phyloP scores from a whole-genome alignment of 2,888 invertebrate genomes.

The Shargacucullia verbasci region DNA sequence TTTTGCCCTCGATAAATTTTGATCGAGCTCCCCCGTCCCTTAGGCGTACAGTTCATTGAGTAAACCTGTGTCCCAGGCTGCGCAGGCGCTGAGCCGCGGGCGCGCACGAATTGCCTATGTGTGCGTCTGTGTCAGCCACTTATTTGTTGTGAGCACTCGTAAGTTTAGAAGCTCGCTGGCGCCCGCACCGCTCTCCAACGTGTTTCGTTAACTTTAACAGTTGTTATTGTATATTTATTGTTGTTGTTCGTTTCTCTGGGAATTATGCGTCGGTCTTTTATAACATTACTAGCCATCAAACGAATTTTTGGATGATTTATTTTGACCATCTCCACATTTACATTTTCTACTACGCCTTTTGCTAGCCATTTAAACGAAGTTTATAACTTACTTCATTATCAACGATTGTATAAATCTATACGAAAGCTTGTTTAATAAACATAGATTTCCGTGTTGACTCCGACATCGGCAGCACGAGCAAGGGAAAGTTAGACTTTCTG shows the following conservation, averaged over 20 bases:
- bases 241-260: conserved; percentile 61
- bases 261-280: conserved; percentile 49
- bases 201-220: conserved; percentile 77
- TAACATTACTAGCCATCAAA: conserved; percentile 40
- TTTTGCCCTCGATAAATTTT: conserved; percentile 41
- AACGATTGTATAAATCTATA: conserved; percentile 50
- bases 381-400: conserved; percentile 38
- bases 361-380: conserved; percentile 27
- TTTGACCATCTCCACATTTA: conserved; percentile 20
- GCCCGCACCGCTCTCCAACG: conserved; percentile 69
- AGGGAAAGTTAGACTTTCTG: conserved; percentile 81
- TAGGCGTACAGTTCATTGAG: conserved; percentile 78
- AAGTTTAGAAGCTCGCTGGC: conserved; percentile 73
- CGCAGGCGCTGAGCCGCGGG: conserved; percentile 69
- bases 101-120: conserved; percentile 64
- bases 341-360: conserved; percentile 4
- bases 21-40: conserved; percentile 58
- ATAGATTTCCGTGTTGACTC: conserved; percentile 59
- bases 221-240: conserved; percentile 76
- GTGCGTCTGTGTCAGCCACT: conserved; percentile 58
- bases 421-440: conserved; percentile 59
- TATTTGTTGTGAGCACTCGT: conserved; percentile 70
- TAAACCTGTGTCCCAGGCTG: conserved; percentile 75
- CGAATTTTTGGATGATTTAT: conserved; percentile 43
- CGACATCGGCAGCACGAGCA: conserved; percentile 52